Percentiles rank a stretch among this genome's conserved stretches.
Evolutionary conservation across 1,140 invertebrate genomes (phyloP).

Genomic region (Drosophila oshimai): DNA sequence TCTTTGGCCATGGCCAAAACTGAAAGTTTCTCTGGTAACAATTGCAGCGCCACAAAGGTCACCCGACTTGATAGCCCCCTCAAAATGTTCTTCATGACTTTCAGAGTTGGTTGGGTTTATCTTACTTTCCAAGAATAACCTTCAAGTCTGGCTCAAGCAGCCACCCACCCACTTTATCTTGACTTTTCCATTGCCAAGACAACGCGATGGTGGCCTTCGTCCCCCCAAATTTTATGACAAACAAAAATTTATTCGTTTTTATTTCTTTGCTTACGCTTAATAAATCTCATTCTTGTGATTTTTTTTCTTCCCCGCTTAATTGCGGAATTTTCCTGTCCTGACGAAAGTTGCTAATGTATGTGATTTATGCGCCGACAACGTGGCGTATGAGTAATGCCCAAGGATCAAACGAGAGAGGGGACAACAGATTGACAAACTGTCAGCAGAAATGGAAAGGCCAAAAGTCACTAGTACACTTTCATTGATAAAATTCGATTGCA

Average conservation of each 20-base stretch:
- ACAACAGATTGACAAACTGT: constrained; percentile 15
- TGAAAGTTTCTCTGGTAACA: constrained; percentile 35
- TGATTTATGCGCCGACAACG: constrained; percentile 27
- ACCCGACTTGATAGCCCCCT: constrained; percentile 14
- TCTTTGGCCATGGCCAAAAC: constrained; percentile 21
- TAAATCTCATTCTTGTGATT: constrained; percentile 56
- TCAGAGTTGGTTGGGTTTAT: constrained; percentile 14
- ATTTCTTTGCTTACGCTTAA: constrained; percentile 36
- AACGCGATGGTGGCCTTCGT: not conserved
- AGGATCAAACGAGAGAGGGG: not conserved
- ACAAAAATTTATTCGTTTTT: constrained; percentile 58
- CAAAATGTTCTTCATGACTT: constrained; percentile 30
- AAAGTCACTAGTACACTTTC: constrained; percentile 4
- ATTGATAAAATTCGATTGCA: constrained; percentile 41
- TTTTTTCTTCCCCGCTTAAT: constrained; percentile 27
- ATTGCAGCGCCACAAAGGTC: constrained; percentile 41
- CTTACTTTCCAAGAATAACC: constrained; percentile 25
- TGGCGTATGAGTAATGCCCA: constrained; percentile 46
- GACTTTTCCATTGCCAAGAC: constrained; percentile 40
- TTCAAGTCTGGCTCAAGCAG: constrained; percentile 14
- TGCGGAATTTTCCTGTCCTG: constrained; percentile 20
- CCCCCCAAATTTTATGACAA: constrained; percentile 32
- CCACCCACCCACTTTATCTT: constrained; percentile 19
- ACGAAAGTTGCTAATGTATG: constrained; percentile 31
- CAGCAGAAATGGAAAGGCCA: not conserved